A percentile compares a stretch with the other conserved stretches of the same genome.
phyloP scores from a whole-genome alignment of 2,888 invertebrate genomes.

The Sphaerophoria taeniata region DNA sequence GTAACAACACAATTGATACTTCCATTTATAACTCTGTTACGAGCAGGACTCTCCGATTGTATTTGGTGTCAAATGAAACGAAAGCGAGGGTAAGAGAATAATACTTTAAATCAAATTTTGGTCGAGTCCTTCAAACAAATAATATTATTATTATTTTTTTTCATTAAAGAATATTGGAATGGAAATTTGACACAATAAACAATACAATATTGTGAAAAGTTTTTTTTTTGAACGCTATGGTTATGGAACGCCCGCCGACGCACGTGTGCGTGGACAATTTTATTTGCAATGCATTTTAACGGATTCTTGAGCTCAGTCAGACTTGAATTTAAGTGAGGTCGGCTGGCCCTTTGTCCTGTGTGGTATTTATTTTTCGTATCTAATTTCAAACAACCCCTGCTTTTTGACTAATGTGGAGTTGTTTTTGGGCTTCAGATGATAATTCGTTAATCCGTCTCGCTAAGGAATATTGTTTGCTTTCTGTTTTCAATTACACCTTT shows the following conservation, averaged over 20 bases:
- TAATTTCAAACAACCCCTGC: conserved; percentile 27
- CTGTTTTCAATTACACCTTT: conserved; percentile 74
- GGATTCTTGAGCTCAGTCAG: conserved; percentile 61
- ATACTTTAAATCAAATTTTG: conserved; percentile 67
- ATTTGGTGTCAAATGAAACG: conserved; percentile 31
- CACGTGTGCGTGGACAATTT: conserved; percentile 68
- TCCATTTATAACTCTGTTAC: conserved; percentile 67
- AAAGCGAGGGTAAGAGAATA: conserved; percentile 32
- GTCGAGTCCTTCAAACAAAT: conserved; percentile 61
- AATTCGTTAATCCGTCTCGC: conserved; percentile 73
- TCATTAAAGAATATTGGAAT: conserved; percentile 17
- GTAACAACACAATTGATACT: conserved; percentile 67
- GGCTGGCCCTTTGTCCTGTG: no score
- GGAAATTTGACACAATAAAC: conserved; percentile 62
- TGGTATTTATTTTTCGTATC: conserved; percentile 66
- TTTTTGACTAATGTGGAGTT: no score
- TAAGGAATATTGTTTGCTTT: conserved; percentile 71
- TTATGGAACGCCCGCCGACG: neutral
- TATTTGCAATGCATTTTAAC: conserved; percentile 68
- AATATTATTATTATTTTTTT: neutral
- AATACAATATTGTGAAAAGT: conserved; percentile 27
- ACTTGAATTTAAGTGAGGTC: conserved; percentile 14
- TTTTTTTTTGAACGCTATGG: no score
- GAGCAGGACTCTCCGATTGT: conserved; percentile 38
- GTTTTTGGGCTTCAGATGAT: conserved; percentile 53